A percentile compares a stretch with the other conserved stretches of the same genome.
Evolutionary conservation across 2,888 invertebrate genomes (phyloP).

Genomic region (Heliconius ethilla): DNA sequence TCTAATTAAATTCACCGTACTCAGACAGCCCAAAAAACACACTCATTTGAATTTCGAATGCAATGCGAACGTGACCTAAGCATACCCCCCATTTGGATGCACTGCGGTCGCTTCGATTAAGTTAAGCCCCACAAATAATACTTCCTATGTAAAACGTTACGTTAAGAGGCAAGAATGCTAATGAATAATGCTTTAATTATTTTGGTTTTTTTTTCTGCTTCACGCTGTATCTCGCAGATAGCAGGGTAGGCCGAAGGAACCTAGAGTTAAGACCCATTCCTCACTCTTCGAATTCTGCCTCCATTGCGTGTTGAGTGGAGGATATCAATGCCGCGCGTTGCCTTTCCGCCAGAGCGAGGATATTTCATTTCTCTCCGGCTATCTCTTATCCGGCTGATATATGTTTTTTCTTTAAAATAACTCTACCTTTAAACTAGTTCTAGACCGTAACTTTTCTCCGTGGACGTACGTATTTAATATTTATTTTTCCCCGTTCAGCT

Average conservation of each 20-base stretch:
- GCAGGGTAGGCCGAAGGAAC: neutral
- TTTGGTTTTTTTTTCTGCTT: neutral
- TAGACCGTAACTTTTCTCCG: no score
- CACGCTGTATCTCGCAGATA: neutral
- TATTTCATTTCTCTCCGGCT: no score
- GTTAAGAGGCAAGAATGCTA: slow-evolving; percentile 25
- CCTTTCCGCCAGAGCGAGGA: no score
- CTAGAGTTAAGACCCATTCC: no score
- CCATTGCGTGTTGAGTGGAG: no score
- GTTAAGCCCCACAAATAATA: slow-evolving; percentile 46
- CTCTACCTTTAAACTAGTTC: no score
- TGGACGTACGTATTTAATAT: no score
- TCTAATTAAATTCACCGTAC: slow-evolving; percentile 69
- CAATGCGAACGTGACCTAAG: slow-evolving; percentile 69
- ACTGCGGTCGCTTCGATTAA: slow-evolving; percentile 49
- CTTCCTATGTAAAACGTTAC: slow-evolving; percentile 31
- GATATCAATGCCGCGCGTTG: no score
- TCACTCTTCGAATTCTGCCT: no score
- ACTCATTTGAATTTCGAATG: slow-evolving; percentile 78
- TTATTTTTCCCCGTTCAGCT: no score
- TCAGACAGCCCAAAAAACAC: slow-evolving; percentile 75
- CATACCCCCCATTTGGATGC: slow-evolving; percentile 71
- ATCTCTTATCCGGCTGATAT: no score
- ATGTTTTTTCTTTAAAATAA: no score
- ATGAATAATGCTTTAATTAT: slow-evolving; percentile 20